Percentiles rank a stretch among this genome's conserved stretches.
Conservation (phyloP, 2,888 invertebrate genomes). For the Tholera decimalis region DNA sequence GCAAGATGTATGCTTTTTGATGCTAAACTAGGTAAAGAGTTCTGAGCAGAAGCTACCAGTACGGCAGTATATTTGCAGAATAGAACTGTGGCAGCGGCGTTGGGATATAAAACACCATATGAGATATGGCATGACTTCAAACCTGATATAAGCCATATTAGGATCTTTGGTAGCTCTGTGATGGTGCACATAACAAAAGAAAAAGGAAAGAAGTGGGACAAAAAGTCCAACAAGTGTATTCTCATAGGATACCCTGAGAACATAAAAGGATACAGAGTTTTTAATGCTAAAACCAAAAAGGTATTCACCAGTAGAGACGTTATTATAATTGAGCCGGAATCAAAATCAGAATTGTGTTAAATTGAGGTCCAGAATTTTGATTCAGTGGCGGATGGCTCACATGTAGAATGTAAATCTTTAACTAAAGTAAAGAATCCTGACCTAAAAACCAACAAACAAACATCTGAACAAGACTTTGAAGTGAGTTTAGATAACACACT, state of each 20-base stretch:
- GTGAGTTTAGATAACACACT: too few species aligned
- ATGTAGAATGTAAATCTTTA: too few species aligned
- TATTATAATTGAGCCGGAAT: not conserved
- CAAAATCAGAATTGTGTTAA: not conserved
- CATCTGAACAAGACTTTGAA: too few species aligned
- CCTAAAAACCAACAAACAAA: too few species aligned
- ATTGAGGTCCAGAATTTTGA: not conserved
- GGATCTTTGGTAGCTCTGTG: not conserved
- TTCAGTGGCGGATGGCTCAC: not conserved
- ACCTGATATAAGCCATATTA: conserved; percentile 28
- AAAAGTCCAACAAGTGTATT: not conserved
- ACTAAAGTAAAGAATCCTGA: not conserved
- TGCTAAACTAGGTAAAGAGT: not conserved
- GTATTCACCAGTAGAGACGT: conserved; percentile 24
- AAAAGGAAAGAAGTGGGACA: not conserved
- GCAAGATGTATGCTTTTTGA: not conserved
- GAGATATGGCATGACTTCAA: conserved; percentile 42
- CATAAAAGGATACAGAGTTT: conserved; percentile 16
- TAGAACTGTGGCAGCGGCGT: not conserved
- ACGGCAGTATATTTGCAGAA: not conserved
- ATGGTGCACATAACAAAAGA: conserved; percentile 16
- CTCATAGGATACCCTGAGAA: conserved; percentile 17
- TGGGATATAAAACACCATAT: conserved; percentile 27
- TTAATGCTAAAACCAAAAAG: not conserved
- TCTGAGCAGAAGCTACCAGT: not conserved